Evolutionary conservation across 2,888 invertebrate genomes (phyloP).

Genomic region (Bombylius discolor): DNA sequence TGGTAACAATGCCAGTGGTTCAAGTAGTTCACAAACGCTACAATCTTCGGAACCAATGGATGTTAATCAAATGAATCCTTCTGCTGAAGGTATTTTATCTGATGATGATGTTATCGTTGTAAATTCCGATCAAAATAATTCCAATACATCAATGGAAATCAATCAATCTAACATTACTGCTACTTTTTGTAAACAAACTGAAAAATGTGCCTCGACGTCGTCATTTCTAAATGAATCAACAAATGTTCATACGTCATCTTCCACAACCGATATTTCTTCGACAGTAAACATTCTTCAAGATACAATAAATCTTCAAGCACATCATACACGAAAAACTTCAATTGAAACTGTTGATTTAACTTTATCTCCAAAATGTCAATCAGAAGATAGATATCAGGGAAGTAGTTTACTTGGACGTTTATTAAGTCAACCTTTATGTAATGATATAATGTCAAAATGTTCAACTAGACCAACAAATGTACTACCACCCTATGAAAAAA

Average conservation of each 20-base stretch:
- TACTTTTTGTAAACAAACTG: too few relatives aligned
- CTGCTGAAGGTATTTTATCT: not conserved
- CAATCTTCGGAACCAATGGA: not conserved
- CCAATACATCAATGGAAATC: too few relatives aligned
- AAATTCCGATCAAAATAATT: not conserved
- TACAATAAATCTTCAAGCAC: too few relatives aligned
- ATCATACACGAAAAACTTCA: too few relatives aligned
- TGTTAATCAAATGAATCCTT: too few relatives aligned
- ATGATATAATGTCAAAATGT: not conserved
- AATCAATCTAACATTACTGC: too few relatives aligned
- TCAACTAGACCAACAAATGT: not conserved
- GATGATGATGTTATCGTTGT: not conserved
- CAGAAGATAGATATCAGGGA: not conserved
- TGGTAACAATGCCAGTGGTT: not conserved
- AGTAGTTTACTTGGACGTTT: not conserved
- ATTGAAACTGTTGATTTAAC: conserved; percentile 30
- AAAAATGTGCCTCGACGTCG: too few relatives aligned
- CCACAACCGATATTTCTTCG: too few relatives aligned
- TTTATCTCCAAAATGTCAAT: conserved; percentile 26
- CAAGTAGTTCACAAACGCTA: not conserved
- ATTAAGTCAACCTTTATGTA: not conserved
- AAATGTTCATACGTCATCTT: too few relatives aligned
- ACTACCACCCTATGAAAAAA: not conserved
- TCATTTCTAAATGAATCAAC: too few relatives aligned
- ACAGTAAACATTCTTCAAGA: too few relatives aligned